phyloP scores from a whole-genome alignment of 2,113 vertebrate species.

The Bujurquina vittata region DNA sequence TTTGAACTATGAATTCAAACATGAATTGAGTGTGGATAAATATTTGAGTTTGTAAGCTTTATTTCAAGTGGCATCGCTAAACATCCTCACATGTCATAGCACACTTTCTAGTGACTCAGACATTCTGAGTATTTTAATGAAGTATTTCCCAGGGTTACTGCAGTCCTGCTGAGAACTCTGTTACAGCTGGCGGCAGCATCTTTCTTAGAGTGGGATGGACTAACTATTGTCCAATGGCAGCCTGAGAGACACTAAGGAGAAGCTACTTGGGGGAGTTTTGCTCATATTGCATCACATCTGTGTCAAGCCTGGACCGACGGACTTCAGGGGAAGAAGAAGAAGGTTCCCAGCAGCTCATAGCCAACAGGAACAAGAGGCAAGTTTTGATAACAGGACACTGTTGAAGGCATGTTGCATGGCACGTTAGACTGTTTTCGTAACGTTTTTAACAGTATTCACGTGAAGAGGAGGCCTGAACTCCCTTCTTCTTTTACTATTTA shows the following conservation, averaged over 20 bases:
- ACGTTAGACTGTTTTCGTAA: neutral
- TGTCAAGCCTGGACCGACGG: conserved; percentile 4
- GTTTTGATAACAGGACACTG: conserved; percentile 3
- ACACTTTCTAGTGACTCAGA: neutral
- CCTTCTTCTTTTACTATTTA: neutral
- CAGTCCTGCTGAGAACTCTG: conserved; percentile 17
- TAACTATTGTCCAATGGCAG: conserved; percentile 29
- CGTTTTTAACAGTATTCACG: neutral
- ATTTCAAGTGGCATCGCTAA: neutral
- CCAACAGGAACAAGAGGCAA: conserved; percentile 46
- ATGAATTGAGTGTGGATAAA: neutral
- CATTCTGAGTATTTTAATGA: neutral
- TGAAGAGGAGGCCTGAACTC: neutral
- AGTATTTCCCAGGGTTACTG: neutral
- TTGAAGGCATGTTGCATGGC: neutral
- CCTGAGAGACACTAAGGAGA: neutral
- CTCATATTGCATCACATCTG: conserved; percentile 17
- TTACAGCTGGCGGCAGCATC: conserved; percentile 30
- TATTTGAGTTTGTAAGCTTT: neutral
- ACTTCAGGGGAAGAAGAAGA: conserved; percentile 15
- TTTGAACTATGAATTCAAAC: neutral
- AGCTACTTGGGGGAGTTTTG: neutral
- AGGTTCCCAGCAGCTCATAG: conserved; percentile 37
- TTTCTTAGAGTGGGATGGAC: conserved; percentile 53
- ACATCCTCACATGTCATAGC: neutral